These are phyloP conservation scores for Corythornis madagascariensis DNA, from an alignment of 2,113 vertebrate species.

Conservation along the genomic window DNA sequence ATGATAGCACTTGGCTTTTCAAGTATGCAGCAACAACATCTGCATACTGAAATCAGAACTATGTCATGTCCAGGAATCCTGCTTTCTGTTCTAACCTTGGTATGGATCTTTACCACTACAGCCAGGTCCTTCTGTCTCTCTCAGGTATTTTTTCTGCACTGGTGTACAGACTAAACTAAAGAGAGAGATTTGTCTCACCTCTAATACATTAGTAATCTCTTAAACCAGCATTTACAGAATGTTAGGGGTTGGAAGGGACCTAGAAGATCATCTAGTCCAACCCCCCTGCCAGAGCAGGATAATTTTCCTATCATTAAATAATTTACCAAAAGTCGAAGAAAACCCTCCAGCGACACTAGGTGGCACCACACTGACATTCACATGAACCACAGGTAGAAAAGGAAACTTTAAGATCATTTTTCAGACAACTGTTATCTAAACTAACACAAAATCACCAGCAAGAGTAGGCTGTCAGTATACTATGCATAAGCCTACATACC, in stretches of 20 bases:
- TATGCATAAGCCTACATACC: too few relatives aligned
- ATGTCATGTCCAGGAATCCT: background rate
- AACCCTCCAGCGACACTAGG: background rate
- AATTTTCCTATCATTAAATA: background rate
- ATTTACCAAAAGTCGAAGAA: background rate
- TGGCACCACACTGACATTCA: background rate
- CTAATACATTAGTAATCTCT: background rate
- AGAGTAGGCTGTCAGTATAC: background rate
- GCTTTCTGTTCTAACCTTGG: background rate
- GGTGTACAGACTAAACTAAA: background rate
- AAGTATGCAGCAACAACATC: background rate
- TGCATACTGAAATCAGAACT: background rate
- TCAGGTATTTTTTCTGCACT: background rate
- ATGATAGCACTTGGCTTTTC: accelerated
- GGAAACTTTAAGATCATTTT: background rate
- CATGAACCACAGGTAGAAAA: background rate
- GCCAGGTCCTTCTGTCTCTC: background rate
- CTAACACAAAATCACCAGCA: background rate
- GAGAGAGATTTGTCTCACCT: background rate
- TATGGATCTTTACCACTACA: background rate
- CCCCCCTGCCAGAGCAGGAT: too few relatives aligned
- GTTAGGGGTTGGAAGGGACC: too few relatives aligned
- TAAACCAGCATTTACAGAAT: background rate
- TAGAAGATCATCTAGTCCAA: too few relatives aligned
- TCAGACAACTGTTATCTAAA: background rate